These are phyloP conservation scores for Glyphotaelius pellucidus DNA, from an alignment of 2,888 invertebrate species.

Conservation along the genomic window DNA sequence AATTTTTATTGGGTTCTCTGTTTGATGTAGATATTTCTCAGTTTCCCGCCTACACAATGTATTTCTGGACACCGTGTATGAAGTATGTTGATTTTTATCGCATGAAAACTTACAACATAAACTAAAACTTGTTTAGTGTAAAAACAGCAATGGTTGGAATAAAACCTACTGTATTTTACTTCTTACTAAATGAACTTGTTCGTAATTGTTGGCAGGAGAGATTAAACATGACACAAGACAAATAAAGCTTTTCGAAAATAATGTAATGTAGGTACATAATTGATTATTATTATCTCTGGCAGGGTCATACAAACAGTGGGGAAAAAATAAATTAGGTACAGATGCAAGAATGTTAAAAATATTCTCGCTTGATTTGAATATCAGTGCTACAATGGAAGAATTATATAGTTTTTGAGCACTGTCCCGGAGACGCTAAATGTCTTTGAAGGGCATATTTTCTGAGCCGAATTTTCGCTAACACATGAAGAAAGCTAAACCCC, in stretches of 20 bases:
- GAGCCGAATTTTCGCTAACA: neutral
- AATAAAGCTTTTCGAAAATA: neutral
- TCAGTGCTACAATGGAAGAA: neutral
- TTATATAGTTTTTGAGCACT: neutral
- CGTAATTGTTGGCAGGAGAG: neutral
- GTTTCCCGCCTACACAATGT: too few relatives aligned
- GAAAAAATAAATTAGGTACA: too few relatives aligned
- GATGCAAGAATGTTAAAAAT: too few relatives aligned
- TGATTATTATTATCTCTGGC: neutral
- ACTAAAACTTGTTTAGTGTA: neutral
- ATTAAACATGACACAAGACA: neutral
- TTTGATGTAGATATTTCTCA: too few relatives aligned
- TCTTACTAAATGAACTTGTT: neutral
- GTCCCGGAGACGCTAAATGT: neutral
- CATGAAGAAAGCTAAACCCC: neutral
- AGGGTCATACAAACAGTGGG: neutral
- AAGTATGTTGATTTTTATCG: neutral
- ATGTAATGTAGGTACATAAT: neutral
- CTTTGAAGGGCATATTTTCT: neutral
- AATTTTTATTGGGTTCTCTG: too few relatives aligned
- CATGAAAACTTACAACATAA: neutral
- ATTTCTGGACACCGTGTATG: neutral
- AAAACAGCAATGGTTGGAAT: neutral
- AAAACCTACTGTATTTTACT: neutral
- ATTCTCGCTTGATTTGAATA: neutral